Evolutionary conservation across 1,140 invertebrate genomes (phyloP).

Genomic region (Heterodera carotae): DNA sequence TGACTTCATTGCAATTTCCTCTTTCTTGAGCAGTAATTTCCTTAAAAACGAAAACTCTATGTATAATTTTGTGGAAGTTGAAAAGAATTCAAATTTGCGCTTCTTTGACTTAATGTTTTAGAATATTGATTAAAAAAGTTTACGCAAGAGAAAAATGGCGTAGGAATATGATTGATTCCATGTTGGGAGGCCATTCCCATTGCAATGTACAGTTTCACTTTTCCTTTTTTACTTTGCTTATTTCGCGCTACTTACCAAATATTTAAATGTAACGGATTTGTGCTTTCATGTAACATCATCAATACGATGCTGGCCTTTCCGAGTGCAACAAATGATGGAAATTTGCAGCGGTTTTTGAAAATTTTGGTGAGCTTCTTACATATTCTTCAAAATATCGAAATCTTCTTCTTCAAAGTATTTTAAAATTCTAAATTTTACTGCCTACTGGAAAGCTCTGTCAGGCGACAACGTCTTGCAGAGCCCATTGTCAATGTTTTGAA

Average conservation of each 20-base stretch:
- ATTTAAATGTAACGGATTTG: background rate
- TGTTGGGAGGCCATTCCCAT: background rate
- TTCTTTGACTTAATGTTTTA: too few relatives aligned
- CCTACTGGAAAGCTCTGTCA: background rate
- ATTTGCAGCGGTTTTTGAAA: background rate
- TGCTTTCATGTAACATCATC: background rate
- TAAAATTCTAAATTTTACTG: slow-evolving; percentile 3
- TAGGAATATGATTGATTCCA: too few relatives aligned
- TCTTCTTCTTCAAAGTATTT: background rate
- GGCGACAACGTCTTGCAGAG: background rate
- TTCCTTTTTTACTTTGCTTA: background rate
- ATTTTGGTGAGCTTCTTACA: background rate
- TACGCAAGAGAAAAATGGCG: too few relatives aligned
- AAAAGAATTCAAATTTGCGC: too few relatives aligned
- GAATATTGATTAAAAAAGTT: too few relatives aligned
- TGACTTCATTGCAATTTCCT: slow-evolving; percentile 27
- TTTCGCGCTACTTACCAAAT: too few relatives aligned
- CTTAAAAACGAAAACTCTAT: too few relatives aligned
- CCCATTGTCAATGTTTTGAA: background rate
- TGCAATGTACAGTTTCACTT: background rate
- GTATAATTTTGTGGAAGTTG: too few relatives aligned
- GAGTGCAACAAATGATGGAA: background rate
- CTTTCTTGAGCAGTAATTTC: too few relatives aligned
- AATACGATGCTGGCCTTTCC: background rate
- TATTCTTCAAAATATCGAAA: background rate